Conservation (phyloP, 2,888 invertebrate genomes). For the Meteorus colon region DNA sequence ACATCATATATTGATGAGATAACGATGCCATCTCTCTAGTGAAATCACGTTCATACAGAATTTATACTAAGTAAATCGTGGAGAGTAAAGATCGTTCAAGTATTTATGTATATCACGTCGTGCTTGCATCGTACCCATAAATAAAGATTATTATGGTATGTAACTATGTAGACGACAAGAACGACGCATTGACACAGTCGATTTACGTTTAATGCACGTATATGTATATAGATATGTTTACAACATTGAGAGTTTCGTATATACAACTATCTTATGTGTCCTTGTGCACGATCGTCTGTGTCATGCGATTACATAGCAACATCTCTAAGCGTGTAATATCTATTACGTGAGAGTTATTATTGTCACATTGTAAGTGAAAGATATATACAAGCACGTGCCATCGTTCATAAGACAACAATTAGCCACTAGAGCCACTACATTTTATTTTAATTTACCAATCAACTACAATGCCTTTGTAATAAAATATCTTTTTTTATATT, state of each 20-base stretch:
- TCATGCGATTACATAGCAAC: conserved; percentile 25
- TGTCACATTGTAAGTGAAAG: conserved; percentile 19
- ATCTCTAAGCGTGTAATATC: conserved; percentile 37
- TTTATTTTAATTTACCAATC: background rate
- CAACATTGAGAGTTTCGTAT: conserved; percentile 14
- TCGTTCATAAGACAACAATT: background rate
- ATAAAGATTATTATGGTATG: background rate
- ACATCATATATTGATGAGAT: background rate
- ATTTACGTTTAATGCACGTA: conserved; percentile 15
- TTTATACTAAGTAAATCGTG: background rate
- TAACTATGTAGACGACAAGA: background rate
- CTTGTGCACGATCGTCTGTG: conserved; percentile 42
- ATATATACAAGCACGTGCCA: conserved; percentile 22
- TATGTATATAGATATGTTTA: background rate
- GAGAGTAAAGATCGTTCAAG: background rate
- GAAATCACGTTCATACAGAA: background rate
- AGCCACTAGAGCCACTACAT: background rate
- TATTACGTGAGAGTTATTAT: conserved; percentile 43
- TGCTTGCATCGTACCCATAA: background rate
- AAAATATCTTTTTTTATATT: background rate
- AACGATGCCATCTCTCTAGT: background rate
- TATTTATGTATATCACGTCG: conserved; percentile 2
- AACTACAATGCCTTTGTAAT: background rate
- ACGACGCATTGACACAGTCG: conserved; percentile 9
- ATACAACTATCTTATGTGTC: conserved; percentile 29